phyloP scores from a whole-genome alignment of 2,888 invertebrate species.

The Cryptocephalus primarius region DNA sequence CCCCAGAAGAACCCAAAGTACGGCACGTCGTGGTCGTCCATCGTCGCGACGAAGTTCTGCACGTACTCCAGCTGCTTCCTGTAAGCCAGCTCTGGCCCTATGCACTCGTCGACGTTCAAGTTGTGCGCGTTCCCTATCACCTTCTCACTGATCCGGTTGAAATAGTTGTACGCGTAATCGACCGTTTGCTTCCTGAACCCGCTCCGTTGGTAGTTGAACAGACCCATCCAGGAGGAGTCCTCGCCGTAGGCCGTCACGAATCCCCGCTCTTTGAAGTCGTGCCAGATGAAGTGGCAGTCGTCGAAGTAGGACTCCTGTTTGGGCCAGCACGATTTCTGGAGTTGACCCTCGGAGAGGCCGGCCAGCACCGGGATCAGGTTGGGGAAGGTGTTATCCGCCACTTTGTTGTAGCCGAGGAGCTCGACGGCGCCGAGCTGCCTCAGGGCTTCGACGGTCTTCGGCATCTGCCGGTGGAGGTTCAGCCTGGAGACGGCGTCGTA shows the following conservation, averaged over 20 bases:
- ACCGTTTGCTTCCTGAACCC: constrained; percentile 75
- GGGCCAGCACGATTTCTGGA: constrained; percentile 51
- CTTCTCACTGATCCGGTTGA: constrained; percentile 56
- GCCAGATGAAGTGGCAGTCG: constrained; percentile 76
- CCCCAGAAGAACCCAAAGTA: constrained; percentile 82
- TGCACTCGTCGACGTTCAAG: constrained; percentile 57
- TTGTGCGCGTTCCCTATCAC: constrained; percentile 53
- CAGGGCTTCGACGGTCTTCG: constrained; percentile 53
- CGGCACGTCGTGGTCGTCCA: constrained; percentile 46
- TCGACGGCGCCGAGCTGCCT: constrained; percentile 56
- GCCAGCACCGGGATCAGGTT: constrained; percentile 74
- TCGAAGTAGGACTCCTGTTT: constrained; percentile 51
- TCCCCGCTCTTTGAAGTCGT: constrained; percentile 58
- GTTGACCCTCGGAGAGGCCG: constrained; percentile 56
- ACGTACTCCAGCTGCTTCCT: constrained; percentile 64
- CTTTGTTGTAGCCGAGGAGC: constrained; percentile 82
- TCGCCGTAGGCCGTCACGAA: constrained; percentile 75
- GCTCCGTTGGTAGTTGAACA: constrained; percentile 67
- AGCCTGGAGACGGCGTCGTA: constrained; percentile 77
- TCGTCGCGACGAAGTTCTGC: constrained; percentile 47
- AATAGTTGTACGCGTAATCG: constrained; percentile 73
- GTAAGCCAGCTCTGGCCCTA: constrained; percentile 58
- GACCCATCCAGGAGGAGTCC: constrained; percentile 66
- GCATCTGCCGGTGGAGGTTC: constrained; percentile 78
- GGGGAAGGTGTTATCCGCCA: constrained; percentile 89